Base-by-base conservation (phyloP, 1,140 invertebrate species). In the Telenomus remus region DNA sequence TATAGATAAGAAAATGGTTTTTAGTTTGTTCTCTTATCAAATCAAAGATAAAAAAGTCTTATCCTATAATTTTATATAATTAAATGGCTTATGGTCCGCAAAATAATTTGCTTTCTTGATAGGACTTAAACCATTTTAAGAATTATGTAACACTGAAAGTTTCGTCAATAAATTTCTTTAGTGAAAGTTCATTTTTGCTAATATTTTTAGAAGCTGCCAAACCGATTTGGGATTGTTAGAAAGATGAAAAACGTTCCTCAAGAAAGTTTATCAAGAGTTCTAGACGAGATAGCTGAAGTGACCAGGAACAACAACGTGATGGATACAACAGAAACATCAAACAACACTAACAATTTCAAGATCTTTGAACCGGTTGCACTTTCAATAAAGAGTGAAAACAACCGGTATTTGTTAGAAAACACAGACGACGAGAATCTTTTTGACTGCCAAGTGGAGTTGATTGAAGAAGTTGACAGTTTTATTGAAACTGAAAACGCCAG, bases 341-440 rank as follows among this genome's bases (percentile, higher is more conserved):
- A 13, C 34, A 10, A 46, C 59, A 39, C 0, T 64, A 57, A 42
- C 10, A 57, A 0, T 47, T 56, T 8, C 51, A 71, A 46, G 56
- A 48, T 10, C 12, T 27, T 27, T 27, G 19, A 27, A 27, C 19
- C 19, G 1, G 19, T 3, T 27, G 19, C 19, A 27, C 1, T 27
- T 27, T 27, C 19, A 27, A 27, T 73, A 3, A 73, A 73, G 54
- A 65, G 47, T 19, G 69, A 73, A 60, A 73, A 64, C n/a, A 53
- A 73, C 6, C 13, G 9, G 5, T 73, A 47, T 9, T 5, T 13
- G 0, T 61, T 50, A 35, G 46, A 51, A 16, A 37, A 37, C 4
- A 65, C 43, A 3, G 49, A 66, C 9, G 61, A 73, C 2, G 70
- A 73, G 35, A 73, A 73, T 35, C 9, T 73, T 0, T 66, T 73